Evolutionary conservation across 2,113 vertebrate species (phyloP).

Genomic region (Takifugu bimaculatus): DNA sequence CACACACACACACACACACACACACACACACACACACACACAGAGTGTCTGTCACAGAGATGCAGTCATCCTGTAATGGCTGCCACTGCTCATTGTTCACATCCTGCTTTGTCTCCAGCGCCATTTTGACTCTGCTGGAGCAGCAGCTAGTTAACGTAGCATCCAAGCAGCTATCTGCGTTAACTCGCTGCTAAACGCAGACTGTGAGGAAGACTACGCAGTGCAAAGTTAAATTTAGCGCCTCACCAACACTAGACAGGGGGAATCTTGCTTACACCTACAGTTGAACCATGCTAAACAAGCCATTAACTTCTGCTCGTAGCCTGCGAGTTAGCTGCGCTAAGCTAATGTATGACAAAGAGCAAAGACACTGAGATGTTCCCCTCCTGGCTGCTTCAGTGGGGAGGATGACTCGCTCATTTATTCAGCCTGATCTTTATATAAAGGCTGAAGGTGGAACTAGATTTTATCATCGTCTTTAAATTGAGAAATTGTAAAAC

Average conservation of each 20-base stretch:
- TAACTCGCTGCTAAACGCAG: neutral
- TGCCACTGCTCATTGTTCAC: constrained; percentile 80
- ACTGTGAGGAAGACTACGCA: neutral
- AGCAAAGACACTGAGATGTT: neutral
- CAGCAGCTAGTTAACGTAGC: constrained; percentile 15
- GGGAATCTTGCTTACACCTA: neutral
- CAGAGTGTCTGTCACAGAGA: constrained; percentile 41
- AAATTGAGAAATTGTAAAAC: no score
- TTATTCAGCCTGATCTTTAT: neutral
- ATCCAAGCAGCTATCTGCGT: constrained; percentile 10
- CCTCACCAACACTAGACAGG: neutral
- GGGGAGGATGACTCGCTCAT: neutral
- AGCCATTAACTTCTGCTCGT: neutral
- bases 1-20: constrained; percentile 3
- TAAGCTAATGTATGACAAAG: constrained; percentile 9
- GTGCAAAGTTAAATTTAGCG: neutral
- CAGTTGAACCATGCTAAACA: neutral
- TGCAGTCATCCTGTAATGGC: constrained; percentile 75
- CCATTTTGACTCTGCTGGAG: constrained; percentile 80
- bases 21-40: constrained; percentile 9
- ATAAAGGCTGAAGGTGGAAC: neutral
- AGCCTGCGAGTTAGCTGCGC: neutral
- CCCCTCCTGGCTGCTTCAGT: neutral
- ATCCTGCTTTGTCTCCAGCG: constrained; percentile 78
- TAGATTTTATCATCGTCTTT: neutral